These are phyloP conservation scores for Gallinago undulata DNA, from an alignment of 2,113 vertebrate genomes.

Conservation along the genomic window DNA sequence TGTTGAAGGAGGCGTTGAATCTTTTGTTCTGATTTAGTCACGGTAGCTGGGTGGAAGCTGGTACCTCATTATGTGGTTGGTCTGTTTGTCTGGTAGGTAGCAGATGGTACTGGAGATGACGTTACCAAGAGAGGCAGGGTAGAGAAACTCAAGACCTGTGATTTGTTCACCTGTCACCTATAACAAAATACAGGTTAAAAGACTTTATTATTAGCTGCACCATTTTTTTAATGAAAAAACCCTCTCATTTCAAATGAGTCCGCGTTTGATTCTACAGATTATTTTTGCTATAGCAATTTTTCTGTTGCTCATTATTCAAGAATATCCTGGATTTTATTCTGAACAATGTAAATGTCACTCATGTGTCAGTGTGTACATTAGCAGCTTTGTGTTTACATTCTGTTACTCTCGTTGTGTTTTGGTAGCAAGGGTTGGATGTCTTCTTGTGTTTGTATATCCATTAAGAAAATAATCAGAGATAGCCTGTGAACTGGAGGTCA, in stretches of 20 bases:
- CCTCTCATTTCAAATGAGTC: neutral
- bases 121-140: conserved; percentile 72
- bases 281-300: conserved; percentile 28
- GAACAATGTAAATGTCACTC: conserved; percentile 76
- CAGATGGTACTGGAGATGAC: conserved; percentile 81
- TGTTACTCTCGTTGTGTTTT: conserved; percentile 71
- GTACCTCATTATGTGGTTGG: conserved; percentile 81
- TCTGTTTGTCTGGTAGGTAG: conserved; percentile 79
- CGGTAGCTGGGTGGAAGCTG: conserved; percentile 84
- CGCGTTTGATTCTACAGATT: neutral
- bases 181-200: conserved; percentile 75
- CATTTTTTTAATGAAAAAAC: conserved; percentile 30
- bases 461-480: conserved; percentile 68
- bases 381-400: conserved; percentile 75
- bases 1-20: conserved; percentile 80
- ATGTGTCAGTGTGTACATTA: conserved; percentile 73
- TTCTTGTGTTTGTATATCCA: conserved; percentile 50
- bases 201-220: conserved; percentile 63
- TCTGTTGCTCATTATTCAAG: conserved; percentile 55
- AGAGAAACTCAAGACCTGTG: conserved; percentile 79
- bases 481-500: conserved; percentile 25
- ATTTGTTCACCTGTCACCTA: conserved; percentile 84
- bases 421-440: conserved; percentile 62
- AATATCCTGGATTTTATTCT: conserved; percentile 55
- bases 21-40: conserved; percentile 86